These are phyloP conservation scores for Brachionus sp. DNA, from an alignment of 1,140 invertebrate species.

Conservation along the genomic window DNA sequence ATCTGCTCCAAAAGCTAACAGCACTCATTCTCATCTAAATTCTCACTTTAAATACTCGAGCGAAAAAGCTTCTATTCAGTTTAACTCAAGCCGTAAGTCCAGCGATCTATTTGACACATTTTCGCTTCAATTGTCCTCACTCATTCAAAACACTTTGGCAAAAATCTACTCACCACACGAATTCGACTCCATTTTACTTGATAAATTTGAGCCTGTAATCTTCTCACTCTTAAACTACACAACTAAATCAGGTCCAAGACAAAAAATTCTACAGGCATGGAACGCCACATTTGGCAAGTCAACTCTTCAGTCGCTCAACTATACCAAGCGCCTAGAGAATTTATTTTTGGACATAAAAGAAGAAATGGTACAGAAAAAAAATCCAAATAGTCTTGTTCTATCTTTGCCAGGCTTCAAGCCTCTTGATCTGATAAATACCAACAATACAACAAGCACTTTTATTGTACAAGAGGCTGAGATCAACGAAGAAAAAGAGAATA, in stretches of 20 bases:
- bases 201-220: slow-evolving; percentile 26
- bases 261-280: slow-evolving; percentile 43
- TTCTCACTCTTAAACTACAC: slow-evolving; percentile 15
- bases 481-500: slow-evolving; percentile 39
- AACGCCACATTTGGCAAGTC: slow-evolving; percentile 25
- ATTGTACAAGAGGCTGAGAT: slow-evolving; percentile 1
- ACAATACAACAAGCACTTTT: slow-evolving; percentile 8
- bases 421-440: neutral
- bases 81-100: neutral
- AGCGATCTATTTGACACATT: slow-evolving; percentile 28
- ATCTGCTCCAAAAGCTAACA: neutral
- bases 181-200: slow-evolving; percentile 12
- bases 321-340: neutral
- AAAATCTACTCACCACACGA: neutral
- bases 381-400: neutral
- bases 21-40: neutral
- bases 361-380: slow-evolving; percentile 19
- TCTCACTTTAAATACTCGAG: neutral
- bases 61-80: neutral
- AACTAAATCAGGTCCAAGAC: neutral
- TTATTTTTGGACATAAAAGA: slow-evolving; percentile 39
- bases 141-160: neutral
- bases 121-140: neutral
- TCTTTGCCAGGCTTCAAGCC: slow-evolving; percentile 28
- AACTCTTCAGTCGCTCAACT: neutral